Evolutionary conservation across 2,888 invertebrate genomes (phyloP).

Genomic region (Ceratothoa steindachneri): DNA sequence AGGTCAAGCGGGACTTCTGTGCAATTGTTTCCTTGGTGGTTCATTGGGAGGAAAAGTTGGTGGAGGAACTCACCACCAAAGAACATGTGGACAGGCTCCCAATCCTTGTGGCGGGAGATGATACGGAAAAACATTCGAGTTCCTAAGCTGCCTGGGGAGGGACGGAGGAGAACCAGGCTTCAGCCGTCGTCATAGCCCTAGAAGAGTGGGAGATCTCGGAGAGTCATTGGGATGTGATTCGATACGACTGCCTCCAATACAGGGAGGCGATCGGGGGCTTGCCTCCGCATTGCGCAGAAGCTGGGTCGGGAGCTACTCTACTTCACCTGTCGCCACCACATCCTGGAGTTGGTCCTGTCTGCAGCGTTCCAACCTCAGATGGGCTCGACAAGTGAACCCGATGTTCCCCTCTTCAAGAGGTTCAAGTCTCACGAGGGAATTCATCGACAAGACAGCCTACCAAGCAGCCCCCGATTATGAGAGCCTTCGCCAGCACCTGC

Average conservation of each 20-base stretch:
- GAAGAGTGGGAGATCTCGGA: not conserved
- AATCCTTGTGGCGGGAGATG: slow-evolving; percentile 13
- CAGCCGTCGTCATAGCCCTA: not conserved
- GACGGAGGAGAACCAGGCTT: slow-evolving; percentile 1
- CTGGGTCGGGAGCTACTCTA: slow-evolving; percentile 48
- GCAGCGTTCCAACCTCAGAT: slow-evolving; percentile 20
- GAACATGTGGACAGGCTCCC: slow-evolving; percentile 18
- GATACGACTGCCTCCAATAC: slow-evolving; percentile 49
- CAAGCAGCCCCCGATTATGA: not conserved
- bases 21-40: slow-evolving; percentile 14
- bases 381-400: not conserved
- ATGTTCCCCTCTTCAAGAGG: slow-evolving; percentile 34
- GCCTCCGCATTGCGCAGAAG: slow-evolving; percentile 47
- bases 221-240: slow-evolving; percentile 45
- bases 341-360: not conserved
- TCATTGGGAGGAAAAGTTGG: slow-evolving; percentile 27
- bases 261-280: slow-evolving; percentile 48
- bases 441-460: slow-evolving; percentile 11
- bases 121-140: slow-evolving; percentile 22
- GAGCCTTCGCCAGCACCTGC: slow-evolving; percentile 16
- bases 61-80: slow-evolving; percentile 20
- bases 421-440: slow-evolving; percentile 9
- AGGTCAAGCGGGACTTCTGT: slow-evolving; percentile 11
- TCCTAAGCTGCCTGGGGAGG: slow-evolving; percentile 33
- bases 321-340: slow-evolving; percentile 38